phyloP scores from a whole-genome alignment of 2,797 vertebrate species.

The Rachycentron canadum region DNA sequence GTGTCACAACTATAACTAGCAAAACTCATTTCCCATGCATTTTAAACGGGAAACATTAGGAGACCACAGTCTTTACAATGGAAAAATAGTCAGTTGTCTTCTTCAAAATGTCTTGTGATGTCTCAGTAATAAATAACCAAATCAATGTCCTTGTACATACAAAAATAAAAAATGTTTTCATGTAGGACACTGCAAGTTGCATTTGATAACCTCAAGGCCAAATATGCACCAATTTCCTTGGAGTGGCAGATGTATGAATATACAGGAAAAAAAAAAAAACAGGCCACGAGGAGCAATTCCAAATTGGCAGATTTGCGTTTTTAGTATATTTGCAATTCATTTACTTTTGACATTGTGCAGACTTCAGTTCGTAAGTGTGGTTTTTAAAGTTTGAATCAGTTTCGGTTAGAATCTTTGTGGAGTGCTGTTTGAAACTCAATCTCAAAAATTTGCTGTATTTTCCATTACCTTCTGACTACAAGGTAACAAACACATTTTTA shows the following conservation, averaged over 20 bases:
- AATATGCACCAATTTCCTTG: background rate
- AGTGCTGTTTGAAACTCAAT: background rate
- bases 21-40: background rate
- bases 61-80: too few species aligned
- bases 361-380: background rate
- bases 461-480: background rate
- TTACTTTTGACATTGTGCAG: background rate
- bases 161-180: slow-evolving; percentile 31
- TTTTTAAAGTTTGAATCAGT: background rate
- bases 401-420: background rate
- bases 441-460: background rate
- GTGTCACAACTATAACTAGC: background rate
- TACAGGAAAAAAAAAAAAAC: too few species aligned
- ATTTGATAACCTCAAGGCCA: background rate
- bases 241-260: background rate
- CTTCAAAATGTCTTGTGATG: background rate
- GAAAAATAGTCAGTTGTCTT: background rate
- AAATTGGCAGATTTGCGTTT: background rate
- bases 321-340: background rate
- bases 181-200: background rate
- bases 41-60: background rate
- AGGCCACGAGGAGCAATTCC: background rate
- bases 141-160: background rate
- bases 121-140: background rate
- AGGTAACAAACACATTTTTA: background rate